These are phyloP conservation scores for Idaea straminata DNA, from an alignment of 2,888 invertebrate genomes.

Conservation along the genomic window DNA sequence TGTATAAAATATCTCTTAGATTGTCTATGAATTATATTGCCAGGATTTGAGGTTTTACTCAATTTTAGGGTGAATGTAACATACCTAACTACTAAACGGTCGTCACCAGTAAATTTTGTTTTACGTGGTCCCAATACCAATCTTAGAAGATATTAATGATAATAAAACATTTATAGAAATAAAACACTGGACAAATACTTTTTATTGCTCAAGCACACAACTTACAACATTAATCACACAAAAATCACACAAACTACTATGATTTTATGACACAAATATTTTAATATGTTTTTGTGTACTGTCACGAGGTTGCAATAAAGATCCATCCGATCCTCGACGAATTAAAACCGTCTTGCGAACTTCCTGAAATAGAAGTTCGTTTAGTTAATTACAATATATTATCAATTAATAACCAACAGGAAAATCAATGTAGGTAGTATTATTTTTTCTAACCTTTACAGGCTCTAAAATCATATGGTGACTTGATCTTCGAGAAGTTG, in stretches of 20 bases:
- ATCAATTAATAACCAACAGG: background rate
- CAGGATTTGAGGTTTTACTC: conserved; percentile 6
- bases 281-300: conserved; percentile 61
- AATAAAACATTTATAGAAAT: no score
- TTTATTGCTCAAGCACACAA: background rate
- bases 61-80: conserved; percentile 9
- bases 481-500: conserved; percentile 71
- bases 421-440: background rate
- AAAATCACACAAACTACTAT: background rate
- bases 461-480: conserved; percentile 67
- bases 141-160: no score
- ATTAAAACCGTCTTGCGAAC: conserved; percentile 61
- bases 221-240: background rate
- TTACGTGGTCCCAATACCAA: no score
- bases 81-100: no score
- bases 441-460: conserved; percentile 46
- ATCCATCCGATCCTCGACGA: conserved; percentile 70
- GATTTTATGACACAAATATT: conserved; percentile 57
- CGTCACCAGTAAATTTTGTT: no score
- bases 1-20: background rate
- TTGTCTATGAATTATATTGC: conserved; percentile 38
- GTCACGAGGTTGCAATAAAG: conserved; percentile 56
- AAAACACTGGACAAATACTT: no score
- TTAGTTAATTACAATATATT: background rate
- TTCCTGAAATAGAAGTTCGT: conserved; percentile 50